Conservation (phyloP, 2,888 invertebrate species). For the Ophion costatus region DNA sequence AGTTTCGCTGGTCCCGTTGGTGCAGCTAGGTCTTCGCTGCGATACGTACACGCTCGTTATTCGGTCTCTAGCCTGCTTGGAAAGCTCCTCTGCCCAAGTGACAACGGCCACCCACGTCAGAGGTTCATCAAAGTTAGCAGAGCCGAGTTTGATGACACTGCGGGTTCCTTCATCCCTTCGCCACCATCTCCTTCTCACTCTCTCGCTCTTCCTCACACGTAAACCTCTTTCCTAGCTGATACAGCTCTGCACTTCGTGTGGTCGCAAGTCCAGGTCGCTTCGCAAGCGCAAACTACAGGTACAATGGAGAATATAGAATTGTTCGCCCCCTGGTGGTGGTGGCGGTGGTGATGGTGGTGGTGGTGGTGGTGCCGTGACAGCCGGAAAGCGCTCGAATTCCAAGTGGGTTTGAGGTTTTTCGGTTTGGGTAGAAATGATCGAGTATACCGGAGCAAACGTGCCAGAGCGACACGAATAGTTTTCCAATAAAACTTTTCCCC, state of each 20-base stretch:
- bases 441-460: slow-evolving; percentile 17
- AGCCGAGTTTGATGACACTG: slow-evolving; percentile 54
- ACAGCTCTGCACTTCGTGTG: neutral
- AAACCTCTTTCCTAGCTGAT: neutral
- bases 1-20: slow-evolving; percentile 15
- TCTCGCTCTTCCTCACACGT: neutral
- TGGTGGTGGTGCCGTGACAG: neutral
- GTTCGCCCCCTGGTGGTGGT: neutral
- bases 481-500: slow-evolving; percentile 45
- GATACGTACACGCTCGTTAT: slow-evolving; percentile 30
- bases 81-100: slow-evolving; percentile 17
- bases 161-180: slow-evolving; percentile 3
- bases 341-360: neutral
- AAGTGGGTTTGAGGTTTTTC: slow-evolving; percentile 17
- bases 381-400: neutral
- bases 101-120: slow-evolving; percentile 30
- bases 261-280: neutral
- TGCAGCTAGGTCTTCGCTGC: slow-evolving; percentile 6
- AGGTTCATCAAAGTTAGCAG: slow-evolving; percentile 60
- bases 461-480: slow-evolving; percentile 37
- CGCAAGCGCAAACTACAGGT: neutral
- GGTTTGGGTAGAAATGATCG: slow-evolving; percentile 35
- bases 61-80: neutral
- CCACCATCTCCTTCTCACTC: neutral
- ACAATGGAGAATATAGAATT: neutral